Conservation (phyloP, 2,113 vertebrate species). For the Dicaeum eximium region DNA sequence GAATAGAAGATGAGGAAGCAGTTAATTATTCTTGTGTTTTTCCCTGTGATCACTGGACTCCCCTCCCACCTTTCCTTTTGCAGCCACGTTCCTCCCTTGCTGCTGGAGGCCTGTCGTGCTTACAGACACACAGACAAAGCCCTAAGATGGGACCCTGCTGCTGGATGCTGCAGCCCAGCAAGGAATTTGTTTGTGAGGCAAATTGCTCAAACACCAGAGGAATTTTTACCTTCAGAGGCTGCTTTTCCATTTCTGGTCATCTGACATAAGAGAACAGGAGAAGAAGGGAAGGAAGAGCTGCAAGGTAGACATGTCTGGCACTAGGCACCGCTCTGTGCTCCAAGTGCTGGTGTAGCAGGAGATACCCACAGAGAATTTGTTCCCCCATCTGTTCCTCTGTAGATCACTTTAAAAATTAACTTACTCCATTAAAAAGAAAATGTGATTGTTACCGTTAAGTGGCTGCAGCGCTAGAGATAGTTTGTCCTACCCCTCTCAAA, state of each 20-base stretch:
- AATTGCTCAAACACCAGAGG: background rate
- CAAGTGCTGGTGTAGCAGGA: background rate
- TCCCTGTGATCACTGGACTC: background rate
- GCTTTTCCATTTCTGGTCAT: background rate
- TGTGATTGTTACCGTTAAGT: conserved; percentile 40
- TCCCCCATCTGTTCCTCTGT: conserved; percentile 39
- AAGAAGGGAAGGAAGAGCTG: background rate
- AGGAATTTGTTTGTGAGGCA: background rate
- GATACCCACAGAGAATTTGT: conserved; percentile 15
- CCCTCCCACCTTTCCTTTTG: background rate
- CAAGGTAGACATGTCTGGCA: background rate
- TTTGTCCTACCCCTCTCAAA: background rate
- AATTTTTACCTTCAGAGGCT: conserved; percentile 7
- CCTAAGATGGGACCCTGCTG: background rate
- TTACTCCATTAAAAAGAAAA: conserved; percentile 38
- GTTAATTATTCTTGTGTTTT: background rate
- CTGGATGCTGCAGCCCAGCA: background rate
- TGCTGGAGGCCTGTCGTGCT: background rate
- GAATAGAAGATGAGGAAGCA: background rate
- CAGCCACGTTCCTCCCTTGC: background rate
- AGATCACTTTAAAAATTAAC: conserved; percentile 51
- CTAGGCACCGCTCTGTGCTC: background rate
- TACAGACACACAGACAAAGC: background rate
- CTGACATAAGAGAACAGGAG: background rate
- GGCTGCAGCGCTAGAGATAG: conserved; percentile 16